These are phyloP conservation scores for Siphamia tubifer DNA, from an alignment of 2,113 vertebrate genomes.

Conservation along the genomic window DNA sequence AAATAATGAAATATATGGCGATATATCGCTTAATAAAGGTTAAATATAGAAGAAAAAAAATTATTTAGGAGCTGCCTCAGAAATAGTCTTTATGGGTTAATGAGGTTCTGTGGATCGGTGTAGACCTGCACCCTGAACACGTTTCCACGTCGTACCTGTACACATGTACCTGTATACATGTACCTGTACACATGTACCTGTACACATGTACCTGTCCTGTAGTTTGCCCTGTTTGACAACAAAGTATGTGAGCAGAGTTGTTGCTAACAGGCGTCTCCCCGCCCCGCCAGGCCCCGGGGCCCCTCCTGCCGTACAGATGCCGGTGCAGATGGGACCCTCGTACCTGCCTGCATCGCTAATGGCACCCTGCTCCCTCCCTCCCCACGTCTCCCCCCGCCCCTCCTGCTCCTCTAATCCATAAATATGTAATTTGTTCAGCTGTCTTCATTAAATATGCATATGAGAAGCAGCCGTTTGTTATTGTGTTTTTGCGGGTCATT, in stretches of 20 bases:
- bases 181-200: too few relatives aligned
- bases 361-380: too few relatives aligned
- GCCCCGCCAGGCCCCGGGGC: constrained; percentile 28
- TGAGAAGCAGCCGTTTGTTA: constrained; percentile 89
- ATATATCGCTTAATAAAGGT: too few relatives aligned
- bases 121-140: too few relatives aligned
- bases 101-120: too few relatives aligned
- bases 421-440: constrained; percentile 99
- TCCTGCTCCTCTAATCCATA: constrained; percentile 90
- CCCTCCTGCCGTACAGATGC: constrained; percentile 92
- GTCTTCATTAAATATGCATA: constrained; percentile 99
- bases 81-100: too few relatives aligned
- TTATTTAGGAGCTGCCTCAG: too few relatives aligned
- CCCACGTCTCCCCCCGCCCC: too few relatives aligned
- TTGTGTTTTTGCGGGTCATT: constrained; percentile 87
- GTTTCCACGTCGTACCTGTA: too few relatives aligned
- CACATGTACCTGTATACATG: not conserved
- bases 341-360: constrained; percentile 97
- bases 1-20: too few relatives aligned
- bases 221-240: not conserved
- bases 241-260: not conserved
- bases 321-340: constrained; percentile 93
- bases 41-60: too few relatives aligned
- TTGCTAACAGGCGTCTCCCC: constrained; percentile 16
- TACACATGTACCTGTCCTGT: not conserved